Evolutionary conservation across 2,113 vertebrate genomes (phyloP), one percentile per base, ranked within the genome.

Genomic region (Ovis canadensis): DNA sequence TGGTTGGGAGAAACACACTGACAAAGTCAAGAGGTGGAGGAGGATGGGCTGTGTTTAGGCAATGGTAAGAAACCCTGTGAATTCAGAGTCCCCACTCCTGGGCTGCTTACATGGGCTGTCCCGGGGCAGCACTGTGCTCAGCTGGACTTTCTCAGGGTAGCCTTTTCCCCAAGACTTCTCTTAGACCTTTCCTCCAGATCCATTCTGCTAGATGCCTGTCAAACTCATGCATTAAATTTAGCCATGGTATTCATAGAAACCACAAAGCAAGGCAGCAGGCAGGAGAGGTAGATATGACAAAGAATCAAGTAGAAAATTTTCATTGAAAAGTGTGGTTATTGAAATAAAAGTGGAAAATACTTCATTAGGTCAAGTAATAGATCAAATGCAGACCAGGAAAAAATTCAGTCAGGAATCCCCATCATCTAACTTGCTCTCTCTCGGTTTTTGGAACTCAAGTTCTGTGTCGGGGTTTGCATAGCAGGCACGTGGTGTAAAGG

Each of bases 341-440:
- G 77, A 85, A 94, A 96, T 94, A 97, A 96, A 89, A 87, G 54
- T 81, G 31, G 57, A 74, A 64, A 94, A 87, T 45, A 82, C 6
- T 74, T 71, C 86, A 71, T 2, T 33, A 40, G 31, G 48, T 94
- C 81, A 95, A 96, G 71, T 60, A 81, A 83, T 55, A 67, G 50
- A 84, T 92, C 14, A 57, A 78, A 60, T 27, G 91, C 29, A 80
- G 55, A 83, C 14, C 14, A 48, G 52, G 11, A 90, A 52, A 96
- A 94, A 77, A 31, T n/a, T 54, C 48, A 40, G 0, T 25, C 6
- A 23, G 48, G 55, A 90, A 27, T 27, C 52, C 43, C 36, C 29
- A 4, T 10, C 1, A 2, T 67, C 21, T 59, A 25, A 82, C n/a
- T 43, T 19, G 7, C 10, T 57, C 2, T n/a, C 5, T 77, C 43